Conservation (phyloP, 2,888 invertebrate species). For the Lepidochrysops patricia region DNA sequence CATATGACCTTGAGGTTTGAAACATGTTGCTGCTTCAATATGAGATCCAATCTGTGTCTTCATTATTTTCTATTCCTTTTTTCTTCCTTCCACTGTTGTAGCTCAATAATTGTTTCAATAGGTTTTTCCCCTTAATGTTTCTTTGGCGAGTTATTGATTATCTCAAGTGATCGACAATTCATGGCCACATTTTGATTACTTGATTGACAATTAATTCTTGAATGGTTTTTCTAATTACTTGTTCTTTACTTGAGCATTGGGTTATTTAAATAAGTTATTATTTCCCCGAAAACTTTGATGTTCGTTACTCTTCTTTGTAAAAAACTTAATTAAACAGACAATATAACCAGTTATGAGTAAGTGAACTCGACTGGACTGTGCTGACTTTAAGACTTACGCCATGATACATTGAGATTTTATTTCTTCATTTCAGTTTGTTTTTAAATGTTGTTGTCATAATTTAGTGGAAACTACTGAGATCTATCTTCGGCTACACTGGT, state of each 20-base stretch:
- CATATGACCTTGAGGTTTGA: background rate
- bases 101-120: background rate
- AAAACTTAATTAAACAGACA: conserved; percentile 30
- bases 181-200: background rate
- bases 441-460: background rate
- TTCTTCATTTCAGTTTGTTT: background rate
- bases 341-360: conserved; percentile 39
- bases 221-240: background rate
- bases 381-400: conserved; percentile 59
- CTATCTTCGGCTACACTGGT: no score
- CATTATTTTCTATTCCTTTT: background rate
- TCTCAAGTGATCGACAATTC: background rate
- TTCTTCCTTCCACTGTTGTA: background rate
- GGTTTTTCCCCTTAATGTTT: background rate
- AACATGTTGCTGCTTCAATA: background rate
- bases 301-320: conserved; percentile 8
- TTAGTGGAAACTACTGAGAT: no score
- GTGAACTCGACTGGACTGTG: conserved; percentile 55
- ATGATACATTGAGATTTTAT: conserved; percentile 23
- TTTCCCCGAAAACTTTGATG: background rate
- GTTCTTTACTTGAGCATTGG: background rate
- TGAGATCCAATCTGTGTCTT: background rate
- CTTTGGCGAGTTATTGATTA: background rate
- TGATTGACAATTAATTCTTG: background rate
- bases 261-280: conserved; percentile 5